These are phyloP conservation scores for Ormyrus nitidulus DNA, from an alignment of 2,888 invertebrate genomes.

Conservation along the genomic window DNA sequence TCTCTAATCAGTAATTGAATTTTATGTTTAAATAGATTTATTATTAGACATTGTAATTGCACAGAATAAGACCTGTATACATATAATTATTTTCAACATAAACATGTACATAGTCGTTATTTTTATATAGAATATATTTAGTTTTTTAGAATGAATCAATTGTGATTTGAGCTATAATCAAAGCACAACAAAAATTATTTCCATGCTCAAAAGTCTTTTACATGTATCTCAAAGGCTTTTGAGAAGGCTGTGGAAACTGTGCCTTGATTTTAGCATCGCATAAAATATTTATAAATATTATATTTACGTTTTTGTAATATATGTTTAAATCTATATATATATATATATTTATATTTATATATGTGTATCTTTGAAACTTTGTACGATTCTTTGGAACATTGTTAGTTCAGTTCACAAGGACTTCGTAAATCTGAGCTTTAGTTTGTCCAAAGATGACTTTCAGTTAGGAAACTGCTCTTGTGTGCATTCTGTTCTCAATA, in stretches of 20 bases:
- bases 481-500: slow-evolving; percentile 39
- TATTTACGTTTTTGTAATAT: not conserved
- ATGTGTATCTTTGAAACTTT: slow-evolving; percentile 47
- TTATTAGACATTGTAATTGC: slow-evolving; percentile 52
- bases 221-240: slow-evolving; percentile 30
- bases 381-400: slow-evolving; percentile 51
- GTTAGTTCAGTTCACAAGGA: slow-evolving; percentile 33
- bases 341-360: slow-evolving; percentile 26
- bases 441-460: slow-evolving; percentile 44
- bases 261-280: slow-evolving; percentile 33
- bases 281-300: slow-evolving; percentile 47
- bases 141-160: slow-evolving; percentile 57
- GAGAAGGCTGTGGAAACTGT: slow-evolving; percentile 48
- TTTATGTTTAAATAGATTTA: slow-evolving; percentile 61
- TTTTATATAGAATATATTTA: slow-evolving; percentile 63
- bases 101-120: slow-evolving; percentile 53
- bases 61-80: slow-evolving; percentile 57
- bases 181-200: slow-evolving; percentile 45
- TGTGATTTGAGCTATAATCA: slow-evolving; percentile 45
- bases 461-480: slow-evolving; percentile 35
- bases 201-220: slow-evolving; percentile 45
- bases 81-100: slow-evolving; percentile 48
- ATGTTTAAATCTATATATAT: slow-evolving; percentile 15
- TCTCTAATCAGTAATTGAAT: not conserved
- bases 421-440: slow-evolving; percentile 26